Base-by-base conservation (phyloP, 2,113 vertebrate species). In the Camelus bactrianus region DNA sequence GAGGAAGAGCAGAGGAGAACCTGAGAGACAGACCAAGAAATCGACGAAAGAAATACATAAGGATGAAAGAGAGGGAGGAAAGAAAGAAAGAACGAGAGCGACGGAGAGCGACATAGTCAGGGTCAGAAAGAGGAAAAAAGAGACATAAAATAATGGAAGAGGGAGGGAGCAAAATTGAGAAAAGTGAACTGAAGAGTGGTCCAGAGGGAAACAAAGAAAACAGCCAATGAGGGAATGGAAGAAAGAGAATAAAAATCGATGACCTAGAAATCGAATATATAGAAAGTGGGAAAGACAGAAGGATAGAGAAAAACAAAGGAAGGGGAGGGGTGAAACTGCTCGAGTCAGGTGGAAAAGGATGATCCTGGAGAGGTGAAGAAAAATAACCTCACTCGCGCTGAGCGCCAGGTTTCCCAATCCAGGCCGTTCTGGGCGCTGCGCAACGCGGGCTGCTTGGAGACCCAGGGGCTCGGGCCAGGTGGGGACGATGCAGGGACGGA, bases 1-100 rank as follows among this genome's bases (percentile, higher is more conserved):
- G 99, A 99, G 99, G n/a, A 38, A 99, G 98, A 98, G 98, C 98
- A 98, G 98, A 98, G 96, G 97, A 97, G 98, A 96, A 98, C 98
- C 97, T 98, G 97, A 97, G 98, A 92, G 97, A 97, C 95, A 98
- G 17, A 87, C 24, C 19, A 2, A 82, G 84, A 62, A 60, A 14
- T 6, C 4, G 6, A 19, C 15, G 58, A 32, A 54, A 72, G 54
- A 72, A 28, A 32, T 1, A 8, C 28, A 22, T 79, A 16, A 26
- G 22, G 42, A 30, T 7, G 93, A 35, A 67, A n/a, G 38, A 30
- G 24, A 22, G 38, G 32, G 35, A 5, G 16, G 19, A n/a, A 48
- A 8, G 38, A 48, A n/a, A 87, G 48, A 38, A 12, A 22, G 35
- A 50, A 10, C 1, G 3, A 60, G 70, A 75, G 2, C 1, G 22